Base-by-base conservation (phyloP, 1,140 invertebrate species). In the Caenorhabditis brenneri region DNA sequence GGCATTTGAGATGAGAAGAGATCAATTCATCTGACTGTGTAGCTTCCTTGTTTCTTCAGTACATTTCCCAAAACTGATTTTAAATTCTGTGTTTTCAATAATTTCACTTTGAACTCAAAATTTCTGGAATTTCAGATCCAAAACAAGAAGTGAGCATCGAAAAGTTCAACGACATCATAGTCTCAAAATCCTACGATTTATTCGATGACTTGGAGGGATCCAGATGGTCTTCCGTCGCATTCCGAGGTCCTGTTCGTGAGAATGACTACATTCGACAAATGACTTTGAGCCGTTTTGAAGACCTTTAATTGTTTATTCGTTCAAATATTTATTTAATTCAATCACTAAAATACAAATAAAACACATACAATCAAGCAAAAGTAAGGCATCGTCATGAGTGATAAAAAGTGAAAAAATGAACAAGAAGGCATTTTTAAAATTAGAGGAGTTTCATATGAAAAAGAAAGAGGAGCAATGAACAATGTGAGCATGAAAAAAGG, bases 361-460 rank as follows among this genome's bases (percentile, higher is more conserved):
- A 36, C 6, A 46, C 65, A 74, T 36, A 36, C 15, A 22, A 27
- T 46, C 36, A 74, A 46, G 33, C 36, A 24, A 46, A 74, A 36
- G 6, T 1, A 74, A 74, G 36, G 65, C 65, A 74, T 74, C 65
- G 65, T 74, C 65, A 74, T 74, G 65, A 74, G n/a, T 27, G 65
- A 46, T 65, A 42, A 33, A 74, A 55, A 55, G 53, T 55, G 53
- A 55, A 42, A 46, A 65, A 65, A 27, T 33, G 58, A 65, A 36
- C 31, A 36, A 65, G 15, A n/a, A 19, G n/a, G n/a, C 4, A 22
- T 15, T 27, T 65, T 65, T 65, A 10, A n/a, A n/a, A n/a, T n/a
- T n/a, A n/a, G n/a, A n/a, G 29, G 10, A 29, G 22, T 15, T 58
- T 65, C n/a, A 6, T 9, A 65, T 16, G 15, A 33, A 55, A 58